Evolutionary conservation across 2,113 vertebrate genomes (phyloP).

Genomic region (Eidolon helvum): DNA sequence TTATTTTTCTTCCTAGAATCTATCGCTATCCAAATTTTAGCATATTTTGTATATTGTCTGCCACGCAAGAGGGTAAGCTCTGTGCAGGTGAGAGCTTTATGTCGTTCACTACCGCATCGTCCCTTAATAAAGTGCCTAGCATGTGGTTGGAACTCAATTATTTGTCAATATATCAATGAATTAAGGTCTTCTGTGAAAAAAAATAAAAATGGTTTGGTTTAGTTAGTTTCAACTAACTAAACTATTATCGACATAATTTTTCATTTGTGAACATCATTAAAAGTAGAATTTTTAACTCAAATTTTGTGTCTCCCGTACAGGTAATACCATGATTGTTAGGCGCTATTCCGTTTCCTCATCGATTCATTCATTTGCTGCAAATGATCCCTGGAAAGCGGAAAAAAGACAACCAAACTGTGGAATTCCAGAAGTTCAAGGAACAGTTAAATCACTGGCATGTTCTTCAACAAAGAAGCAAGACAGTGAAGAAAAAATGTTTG

Average conservation of each 20-base stretch:
- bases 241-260: neutral
- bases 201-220: neutral
- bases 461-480: slow-evolving; percentile 49
- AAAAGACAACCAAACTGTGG: slow-evolving; percentile 28
- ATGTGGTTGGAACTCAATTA: neutral
- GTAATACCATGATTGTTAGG: slow-evolving; percentile 92
- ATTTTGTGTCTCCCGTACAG: slow-evolving; percentile 80
- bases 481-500: neutral
- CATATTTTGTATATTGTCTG: neutral
- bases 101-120: neutral
- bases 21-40: neutral
- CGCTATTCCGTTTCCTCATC: slow-evolving; percentile 87
- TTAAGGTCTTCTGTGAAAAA: neutral
- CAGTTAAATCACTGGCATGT: neutral
- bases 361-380: slow-evolving; percentile 65
- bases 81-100: neutral
- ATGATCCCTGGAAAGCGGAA: slow-evolving; percentile 52
- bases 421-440: neutral
- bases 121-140: neutral
- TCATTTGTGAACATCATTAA: neutral
- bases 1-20: neutral
- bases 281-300: neutral
- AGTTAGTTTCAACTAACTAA: neutral
- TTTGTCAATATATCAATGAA: neutral
- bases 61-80: neutral